Percentiles rank a stretch among this genome's conserved stretches.
Conservation (phyloP, 2,888 invertebrate genomes). For the Leptopilina syphax region DNA sequence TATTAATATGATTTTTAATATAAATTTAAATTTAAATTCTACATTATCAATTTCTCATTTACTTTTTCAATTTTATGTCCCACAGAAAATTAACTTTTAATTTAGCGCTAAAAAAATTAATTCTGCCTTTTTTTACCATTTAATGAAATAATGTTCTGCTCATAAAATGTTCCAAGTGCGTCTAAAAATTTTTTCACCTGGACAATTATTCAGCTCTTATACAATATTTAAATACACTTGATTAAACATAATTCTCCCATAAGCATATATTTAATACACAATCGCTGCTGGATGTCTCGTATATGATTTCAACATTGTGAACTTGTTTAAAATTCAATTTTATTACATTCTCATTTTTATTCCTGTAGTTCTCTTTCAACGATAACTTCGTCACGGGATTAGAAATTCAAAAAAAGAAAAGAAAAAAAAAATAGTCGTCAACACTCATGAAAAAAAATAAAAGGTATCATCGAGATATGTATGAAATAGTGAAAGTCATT, state of each 20-base stretch:
- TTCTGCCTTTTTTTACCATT: neutral
- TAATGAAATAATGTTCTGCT: neutral
- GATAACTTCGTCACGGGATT: slow-evolving; percentile 22
- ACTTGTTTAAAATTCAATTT: slow-evolving; percentile 28
- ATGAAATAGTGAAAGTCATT: slow-evolving; percentile 37
- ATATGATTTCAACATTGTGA: neutral
- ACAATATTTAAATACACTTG: neutral
- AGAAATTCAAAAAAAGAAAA: slow-evolving; percentile 5
- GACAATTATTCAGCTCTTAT: slow-evolving; percentile 6
- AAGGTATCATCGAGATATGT: neutral
- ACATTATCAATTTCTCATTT: no score
- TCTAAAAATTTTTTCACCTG: neutral
- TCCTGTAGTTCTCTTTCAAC: neutral
- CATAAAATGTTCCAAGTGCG: neutral
- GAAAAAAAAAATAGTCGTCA: slow-evolving; percentile 8
- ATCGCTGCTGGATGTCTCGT: neutral
- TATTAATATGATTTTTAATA: no score
- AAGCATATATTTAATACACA: slow-evolving; percentile 4
- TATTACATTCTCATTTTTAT: neutral
- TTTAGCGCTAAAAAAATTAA: neutral
- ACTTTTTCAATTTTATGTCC: no score
- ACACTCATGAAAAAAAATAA: neutral
- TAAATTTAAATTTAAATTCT: no score
- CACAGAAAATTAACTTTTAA: no score
- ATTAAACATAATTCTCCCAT: slow-evolving; percentile 14